phyloP scores from a whole-genome alignment of 2,888 invertebrate species.

The Tachystola acroxantha region DNA sequence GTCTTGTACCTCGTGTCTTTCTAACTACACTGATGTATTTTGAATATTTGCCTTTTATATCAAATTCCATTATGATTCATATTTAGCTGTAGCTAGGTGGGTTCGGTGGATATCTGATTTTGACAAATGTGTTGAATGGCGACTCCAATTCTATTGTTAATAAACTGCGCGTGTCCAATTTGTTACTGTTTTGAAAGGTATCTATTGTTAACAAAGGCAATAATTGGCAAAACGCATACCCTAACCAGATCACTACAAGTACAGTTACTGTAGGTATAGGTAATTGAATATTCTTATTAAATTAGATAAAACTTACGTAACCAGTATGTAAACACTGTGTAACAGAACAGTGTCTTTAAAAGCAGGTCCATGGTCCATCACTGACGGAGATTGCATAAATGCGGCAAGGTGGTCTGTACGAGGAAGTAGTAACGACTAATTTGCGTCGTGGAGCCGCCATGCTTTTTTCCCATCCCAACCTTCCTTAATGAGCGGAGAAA shows the following conservation, averaged over 20 bases:
- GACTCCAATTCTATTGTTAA: not conserved
- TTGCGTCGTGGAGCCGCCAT: conserved; percentile 38
- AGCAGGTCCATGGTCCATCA: conserved; percentile 7
- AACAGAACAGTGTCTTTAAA: not conserved
- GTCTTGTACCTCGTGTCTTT: too few species aligned
- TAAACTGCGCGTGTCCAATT: conserved; percentile 5
- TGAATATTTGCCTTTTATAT: too few species aligned
- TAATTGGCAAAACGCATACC: conserved; percentile 6
- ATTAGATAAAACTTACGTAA: too few species aligned
- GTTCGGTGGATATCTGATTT: conserved; percentile 19
- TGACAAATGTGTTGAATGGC: conserved; percentile 23
- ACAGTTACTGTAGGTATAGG: too few species aligned
- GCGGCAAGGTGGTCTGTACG: conserved; percentile 36
- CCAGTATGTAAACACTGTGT: not conserved
- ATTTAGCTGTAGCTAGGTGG: too few species aligned
- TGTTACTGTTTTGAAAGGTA: conserved; percentile 5
- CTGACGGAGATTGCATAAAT: conserved; percentile 50
- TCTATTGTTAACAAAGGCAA: conserved; percentile 36
- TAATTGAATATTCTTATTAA: too few species aligned
- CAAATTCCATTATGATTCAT: too few species aligned
- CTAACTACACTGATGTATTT: too few species aligned
- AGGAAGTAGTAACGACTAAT: conserved; percentile 61
- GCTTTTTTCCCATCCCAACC: conserved; percentile 42
- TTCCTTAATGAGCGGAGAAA: conserved; percentile 70
- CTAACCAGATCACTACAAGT: too few species aligned